Conservation (phyloP, 2,888 invertebrate species). For the Scaptomyza cyrtandrae region DNA sequence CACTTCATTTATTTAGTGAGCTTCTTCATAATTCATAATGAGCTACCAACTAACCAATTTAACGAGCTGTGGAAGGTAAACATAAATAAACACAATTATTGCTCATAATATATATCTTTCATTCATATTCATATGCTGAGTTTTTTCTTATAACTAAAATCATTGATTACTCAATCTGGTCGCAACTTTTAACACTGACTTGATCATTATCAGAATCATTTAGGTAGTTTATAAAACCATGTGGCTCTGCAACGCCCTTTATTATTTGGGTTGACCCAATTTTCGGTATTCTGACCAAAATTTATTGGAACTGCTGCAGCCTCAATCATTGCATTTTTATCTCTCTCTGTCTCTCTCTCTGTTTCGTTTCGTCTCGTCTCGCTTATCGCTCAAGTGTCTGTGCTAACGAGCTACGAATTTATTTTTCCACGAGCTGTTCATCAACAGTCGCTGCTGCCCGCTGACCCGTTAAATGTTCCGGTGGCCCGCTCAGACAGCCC, state of each 20-base stretch:
- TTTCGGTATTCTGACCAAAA: constrained; percentile 43
- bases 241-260: constrained; percentile 27
- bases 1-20: constrained; percentile 2
- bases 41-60: constrained; percentile 1
- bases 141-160: constrained; percentile 8
- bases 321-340: constrained; percentile 53
- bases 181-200: constrained; percentile 23
- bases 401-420: constrained; percentile 74
- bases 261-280: constrained; percentile 44
- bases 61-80: neutral
- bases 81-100: constrained; percentile 2
- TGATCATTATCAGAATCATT: constrained; percentile 40
- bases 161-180: constrained; percentile 41
- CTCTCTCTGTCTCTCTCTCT: constrained; percentile 4
- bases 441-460: constrained; percentile 51
- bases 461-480: constrained; percentile 78
- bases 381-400: constrained; percentile 71
- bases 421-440: constrained; percentile 58
- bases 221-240: constrained; percentile 26
- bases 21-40: constrained; percentile 7
- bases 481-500: constrained; percentile 50
- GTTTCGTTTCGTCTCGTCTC: constrained; percentile 24
- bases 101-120: constrained; percentile 13
- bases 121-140: neutral
- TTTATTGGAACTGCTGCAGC: constrained; percentile 58